A percentile compares a stretch with the other conserved stretches of the same genome.
phyloP scores from a whole-genome alignment of 1,140 invertebrate genomes.

The Heliconius himera region DNA sequence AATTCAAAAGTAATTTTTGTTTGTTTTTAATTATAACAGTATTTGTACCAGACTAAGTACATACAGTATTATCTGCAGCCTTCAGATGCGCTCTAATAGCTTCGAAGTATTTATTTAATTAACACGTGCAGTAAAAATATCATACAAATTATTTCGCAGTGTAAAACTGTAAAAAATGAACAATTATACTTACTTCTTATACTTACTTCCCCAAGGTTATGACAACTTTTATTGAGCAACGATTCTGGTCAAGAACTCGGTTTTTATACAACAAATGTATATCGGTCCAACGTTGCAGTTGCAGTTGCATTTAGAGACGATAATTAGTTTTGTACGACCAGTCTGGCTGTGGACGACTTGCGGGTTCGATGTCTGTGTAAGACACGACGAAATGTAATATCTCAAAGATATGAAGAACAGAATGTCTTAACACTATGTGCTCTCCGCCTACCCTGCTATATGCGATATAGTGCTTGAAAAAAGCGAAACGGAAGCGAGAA shows the following conservation, averaged over 20 bases:
- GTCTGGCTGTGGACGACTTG: no score
- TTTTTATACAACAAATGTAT: conserved; percentile 5
- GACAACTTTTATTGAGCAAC: conserved; percentile 21
- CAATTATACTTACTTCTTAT: neutral
- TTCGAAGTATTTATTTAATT: conserved; percentile 8
- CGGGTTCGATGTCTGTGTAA: no score
- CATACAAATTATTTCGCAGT: conserved; percentile 6
- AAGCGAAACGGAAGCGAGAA: no score
- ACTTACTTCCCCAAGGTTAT: conserved; percentile 14
- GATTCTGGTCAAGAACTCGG: conserved; percentile 13
- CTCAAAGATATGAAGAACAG: no score
- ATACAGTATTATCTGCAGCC: neutral
- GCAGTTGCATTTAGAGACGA: neutral
- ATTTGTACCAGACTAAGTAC: no score
- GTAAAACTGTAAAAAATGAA: neutral
- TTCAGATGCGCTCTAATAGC: conserved; percentile 11
- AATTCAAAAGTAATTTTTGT: no score
- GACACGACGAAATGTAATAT: no score
- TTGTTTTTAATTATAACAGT: no score
- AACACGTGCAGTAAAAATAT: neutral
- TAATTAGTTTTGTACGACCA: neutral
- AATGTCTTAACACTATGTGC: no score
- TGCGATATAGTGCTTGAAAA: no score
- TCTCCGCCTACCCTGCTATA: no score
- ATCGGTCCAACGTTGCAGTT: neutral